Percentiles rank a stretch among this genome's conserved stretches.
Conservation (phyloP, 2,797 vertebrate species). For the Tympanoctomys barrerae region DNA sequence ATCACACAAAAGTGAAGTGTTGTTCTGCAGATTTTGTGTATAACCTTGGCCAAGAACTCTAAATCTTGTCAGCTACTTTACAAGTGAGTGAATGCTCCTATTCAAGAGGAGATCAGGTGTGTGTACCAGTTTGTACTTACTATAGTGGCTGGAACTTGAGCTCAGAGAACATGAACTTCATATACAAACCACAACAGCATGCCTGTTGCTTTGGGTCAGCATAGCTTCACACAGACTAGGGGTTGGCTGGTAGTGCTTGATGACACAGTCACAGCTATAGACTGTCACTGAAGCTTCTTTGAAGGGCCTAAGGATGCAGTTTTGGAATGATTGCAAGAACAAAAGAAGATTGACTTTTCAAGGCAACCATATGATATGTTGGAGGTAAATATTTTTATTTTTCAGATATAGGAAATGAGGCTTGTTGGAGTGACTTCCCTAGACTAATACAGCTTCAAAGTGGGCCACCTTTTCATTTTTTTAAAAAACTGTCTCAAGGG, state of each 20-base stretch:
- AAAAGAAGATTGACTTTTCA: not conserved
- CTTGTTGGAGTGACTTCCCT: not conserved
- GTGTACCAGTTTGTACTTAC: not conserved
- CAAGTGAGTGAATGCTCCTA: not conserved
- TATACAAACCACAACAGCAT: not conserved
- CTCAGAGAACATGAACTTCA: not conserved
- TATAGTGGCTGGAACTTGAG: not conserved
- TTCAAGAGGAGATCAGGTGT: slow-evolving; percentile 13
- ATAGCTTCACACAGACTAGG: not conserved
- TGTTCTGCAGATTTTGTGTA: not conserved
- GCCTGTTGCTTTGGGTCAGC: not conserved
- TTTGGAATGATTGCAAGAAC: not conserved
- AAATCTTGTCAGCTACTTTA: slow-evolving; percentile 27
- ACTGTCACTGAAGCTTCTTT: not conserved
- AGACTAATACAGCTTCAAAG: not conserved
- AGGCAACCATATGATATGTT: not conserved
- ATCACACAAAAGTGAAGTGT: slow-evolving; percentile 15
- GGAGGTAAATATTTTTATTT: not conserved
- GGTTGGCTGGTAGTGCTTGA: not conserved
- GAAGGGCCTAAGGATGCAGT: not conserved
- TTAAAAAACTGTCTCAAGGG: not conserved
- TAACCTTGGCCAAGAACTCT: not conserved
- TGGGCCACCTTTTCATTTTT: not conserved
- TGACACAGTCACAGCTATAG: not conserved
- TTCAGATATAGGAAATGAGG: not conserved